Evolutionary conservation across 2,888 invertebrate species (phyloP), one percentile per base, ranked within the genome.

Genomic region (Agonopterix heracliana): DNA sequence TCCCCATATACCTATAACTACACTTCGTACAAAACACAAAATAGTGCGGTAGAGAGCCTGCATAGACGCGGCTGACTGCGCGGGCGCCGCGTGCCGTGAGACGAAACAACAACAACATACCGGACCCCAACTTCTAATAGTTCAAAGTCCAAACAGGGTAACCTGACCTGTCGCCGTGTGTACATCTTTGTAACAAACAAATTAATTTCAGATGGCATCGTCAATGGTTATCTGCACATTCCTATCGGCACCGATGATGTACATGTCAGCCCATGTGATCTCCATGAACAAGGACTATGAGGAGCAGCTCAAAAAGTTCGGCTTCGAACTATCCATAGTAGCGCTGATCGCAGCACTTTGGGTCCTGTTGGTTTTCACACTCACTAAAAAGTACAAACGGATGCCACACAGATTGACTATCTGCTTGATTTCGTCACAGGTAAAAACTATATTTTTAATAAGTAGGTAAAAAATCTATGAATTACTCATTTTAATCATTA

Each of bases 151-250:
- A n/a, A n/a, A n/a, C n/a, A n/a, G n/a, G n/a, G n/a, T n/a, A n/a
- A n/a, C n/a, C n/a, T n/a, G n/a, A n/a, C n/a, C n/a, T n/a, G n/a
- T n/a, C n/a, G n/a, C n/a, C n/a, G n/a, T n/a, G n/a, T n/a, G n/a
- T n/a, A n/a, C n/a, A n/a, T n/a, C n/a, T n/a, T n/a, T n/a, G n/a
- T n/a, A n/a, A n/a, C n/a, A n/a, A n/a, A n/a, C n/a, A 5, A 26
- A n/a, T n/a, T 26, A 26, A 26, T 72, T 88, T 45, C 73, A 96
- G 94, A 93, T 98, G 78, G 97, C 98, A 0, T 96, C 95, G 48
- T 95, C 96, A 34, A 96, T 98, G 96, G 98, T 98, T 3, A 94
- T 96, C 1, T 96, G 97, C 63, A 98, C 98, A 0, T 96, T 98
- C 70, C 88, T 98, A 14, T 97, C 98, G 10, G 98, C 96, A 0